Evolutionary conservation across 2,113 vertebrate genomes (phyloP).

Genomic region (Mola mola): DNA sequence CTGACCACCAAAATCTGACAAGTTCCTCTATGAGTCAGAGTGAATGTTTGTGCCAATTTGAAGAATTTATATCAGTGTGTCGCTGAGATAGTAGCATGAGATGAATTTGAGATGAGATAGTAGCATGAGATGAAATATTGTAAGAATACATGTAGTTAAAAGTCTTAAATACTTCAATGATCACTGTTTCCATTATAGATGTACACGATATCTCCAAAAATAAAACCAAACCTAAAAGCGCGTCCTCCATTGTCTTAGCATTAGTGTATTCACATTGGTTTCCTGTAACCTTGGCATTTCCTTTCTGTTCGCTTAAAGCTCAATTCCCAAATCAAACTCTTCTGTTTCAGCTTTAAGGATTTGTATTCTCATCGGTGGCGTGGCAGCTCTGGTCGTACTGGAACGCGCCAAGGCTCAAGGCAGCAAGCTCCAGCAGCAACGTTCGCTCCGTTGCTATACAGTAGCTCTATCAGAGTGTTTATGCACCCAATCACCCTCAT

Average conservation of each 20-base stretch:
- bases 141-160: no score
- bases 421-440: not conserved
- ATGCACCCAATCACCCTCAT: conserved; percentile 55
- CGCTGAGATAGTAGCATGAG: no score
- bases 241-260: conserved; percentile 24
- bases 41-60: no score
- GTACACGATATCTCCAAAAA: conserved; percentile 32
- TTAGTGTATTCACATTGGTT: conserved; percentile 20
- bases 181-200: conserved; percentile 27
- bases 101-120: no score
- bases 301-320: conserved; percentile 23
- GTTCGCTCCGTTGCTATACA: conserved; percentile 40
- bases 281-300: conserved; percentile 14
- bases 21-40: no score
- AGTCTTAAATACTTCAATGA: no score
- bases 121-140: no score
- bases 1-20: no score
- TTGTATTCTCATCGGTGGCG: not conserved
- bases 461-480: conserved; percentile 53
- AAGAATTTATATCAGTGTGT: no score
- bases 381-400: conserved; percentile 7
- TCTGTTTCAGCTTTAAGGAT: conserved; percentile 7
- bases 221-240: conserved; percentile 23
- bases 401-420: not conserved
- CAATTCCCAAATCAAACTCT: conserved; percentile 2